A percentile compares a stretch with the other conserved stretches of the same genome.
Evolutionary conservation across 2,888 invertebrate genomes (phyloP).

Genomic region (Cepaea hortensis): DNA sequence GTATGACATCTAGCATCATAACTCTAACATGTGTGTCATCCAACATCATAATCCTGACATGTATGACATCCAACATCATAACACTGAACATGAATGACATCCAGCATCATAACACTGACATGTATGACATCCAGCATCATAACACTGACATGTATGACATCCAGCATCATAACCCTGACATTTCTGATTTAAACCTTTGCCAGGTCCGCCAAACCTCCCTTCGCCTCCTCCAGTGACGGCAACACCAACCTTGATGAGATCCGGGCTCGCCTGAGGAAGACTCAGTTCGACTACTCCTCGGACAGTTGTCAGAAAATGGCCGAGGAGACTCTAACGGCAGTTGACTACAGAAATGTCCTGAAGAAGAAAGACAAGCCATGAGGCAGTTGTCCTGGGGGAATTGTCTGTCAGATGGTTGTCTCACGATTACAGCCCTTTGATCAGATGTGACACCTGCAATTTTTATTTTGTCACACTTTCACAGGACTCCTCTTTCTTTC

Average conservation of each 20-base stretch:
- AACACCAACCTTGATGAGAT: constrained; percentile 51
- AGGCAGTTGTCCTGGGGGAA: background rate
- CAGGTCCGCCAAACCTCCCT: constrained; percentile 27
- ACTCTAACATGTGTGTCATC: no score
- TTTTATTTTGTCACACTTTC: no score
- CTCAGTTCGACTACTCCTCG: constrained; percentile 59
- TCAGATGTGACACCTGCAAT: no score
- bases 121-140: no score
- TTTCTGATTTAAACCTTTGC: background rate
- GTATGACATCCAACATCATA: no score
- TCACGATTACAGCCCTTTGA: background rate
- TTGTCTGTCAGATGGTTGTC: background rate
- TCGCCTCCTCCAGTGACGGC: constrained; percentile 17
- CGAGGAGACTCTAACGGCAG: constrained; percentile 47
- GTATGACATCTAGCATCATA: no score
- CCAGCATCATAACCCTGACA: background rate
- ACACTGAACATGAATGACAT: no score
- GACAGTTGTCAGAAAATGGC: constrained; percentile 45
- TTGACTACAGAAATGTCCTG: constrained; percentile 55
- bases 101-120: no score
- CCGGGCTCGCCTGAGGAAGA: constrained; percentile 58
- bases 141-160: no score
- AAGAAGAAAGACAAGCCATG: constrained; percentile 48
- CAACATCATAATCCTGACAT: no score
- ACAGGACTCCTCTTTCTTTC: no score